A percentile compares a stretch with the other conserved stretches of the same genome.
Conservation (phyloP, 2,113 vertebrate species). For the Perccottus glenii region DNA sequence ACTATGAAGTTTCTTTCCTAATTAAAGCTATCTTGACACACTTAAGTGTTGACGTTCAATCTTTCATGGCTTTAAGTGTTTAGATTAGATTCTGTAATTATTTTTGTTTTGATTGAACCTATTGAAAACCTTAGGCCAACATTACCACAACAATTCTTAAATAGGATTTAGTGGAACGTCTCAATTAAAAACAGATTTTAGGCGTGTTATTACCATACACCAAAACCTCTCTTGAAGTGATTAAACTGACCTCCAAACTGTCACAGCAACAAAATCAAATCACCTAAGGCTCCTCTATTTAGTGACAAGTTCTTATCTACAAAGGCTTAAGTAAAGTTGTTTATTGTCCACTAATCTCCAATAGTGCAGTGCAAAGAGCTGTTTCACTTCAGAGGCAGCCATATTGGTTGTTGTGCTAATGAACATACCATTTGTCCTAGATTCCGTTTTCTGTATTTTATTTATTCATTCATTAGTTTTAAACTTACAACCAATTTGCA, state of each 20-base stretch:
- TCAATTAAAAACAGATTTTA: slow-evolving; percentile 2
- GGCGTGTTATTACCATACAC: slow-evolving; percentile 10
- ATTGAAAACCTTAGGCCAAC: neutral
- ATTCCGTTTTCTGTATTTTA: too few relatives aligned
- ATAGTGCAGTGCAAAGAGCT: neutral
- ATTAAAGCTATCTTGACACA: neutral
- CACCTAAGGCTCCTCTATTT: neutral
- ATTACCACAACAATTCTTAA: slow-evolving; percentile 7
- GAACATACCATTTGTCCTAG: neutral
- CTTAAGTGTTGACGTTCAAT: neutral
- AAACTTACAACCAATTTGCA: too few relatives aligned
- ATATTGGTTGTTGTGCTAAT: neutral
- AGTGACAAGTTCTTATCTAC: too few relatives aligned
- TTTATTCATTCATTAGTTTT: too few relatives aligned
- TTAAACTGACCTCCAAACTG: slow-evolving; percentile 4
- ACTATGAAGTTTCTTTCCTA: too few relatives aligned
- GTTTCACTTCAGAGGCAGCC: too few relatives aligned
- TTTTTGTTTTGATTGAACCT: neutral
- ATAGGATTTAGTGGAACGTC: slow-evolving; percentile 10
- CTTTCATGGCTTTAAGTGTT: neutral
- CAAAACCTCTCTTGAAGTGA: neutral
- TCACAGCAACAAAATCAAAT: slow-evolving; percentile 5
- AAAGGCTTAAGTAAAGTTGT: too few relatives aligned
- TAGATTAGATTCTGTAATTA: neutral
- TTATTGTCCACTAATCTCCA: neutral